These are phyloP conservation scores for Odontocerum albicorne DNA, from an alignment of 2,888 invertebrate species.

Conservation along the genomic window DNA sequence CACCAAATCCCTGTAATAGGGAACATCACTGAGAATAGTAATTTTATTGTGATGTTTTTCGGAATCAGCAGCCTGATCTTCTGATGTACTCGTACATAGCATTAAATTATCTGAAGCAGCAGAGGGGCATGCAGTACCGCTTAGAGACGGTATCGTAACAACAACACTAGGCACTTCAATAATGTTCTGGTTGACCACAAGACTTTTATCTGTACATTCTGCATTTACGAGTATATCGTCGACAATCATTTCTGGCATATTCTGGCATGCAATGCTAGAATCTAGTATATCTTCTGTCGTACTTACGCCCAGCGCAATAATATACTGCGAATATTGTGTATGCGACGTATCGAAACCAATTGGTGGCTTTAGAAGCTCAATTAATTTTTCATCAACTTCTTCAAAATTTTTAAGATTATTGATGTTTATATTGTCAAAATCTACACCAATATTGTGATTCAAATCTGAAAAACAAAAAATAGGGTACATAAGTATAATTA, in stretches of 20 bases:
- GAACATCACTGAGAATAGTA: slow-evolving; percentile 4
- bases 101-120: no score
- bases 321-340: no score
- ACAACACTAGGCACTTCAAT: not conserved
- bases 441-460: not conserved
- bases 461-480: not conserved
- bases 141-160: not conserved
- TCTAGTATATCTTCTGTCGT: not conserved
- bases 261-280: not conserved
- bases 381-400: not conserved
- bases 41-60: no score
- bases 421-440: not conserved
- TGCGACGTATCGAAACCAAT: no score
- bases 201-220: not conserved
- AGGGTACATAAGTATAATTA: not conserved
- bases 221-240: not conserved
- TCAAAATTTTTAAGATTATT: not conserved
- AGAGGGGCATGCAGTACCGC: no score
- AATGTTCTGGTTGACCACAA: not conserved
- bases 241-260: not conserved
- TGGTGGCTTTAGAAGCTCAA: no score
- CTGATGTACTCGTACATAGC: no score
- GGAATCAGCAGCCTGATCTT: no score
- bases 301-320: no score
- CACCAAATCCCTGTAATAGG: not conserved